Evolutionary conservation across 2,113 vertebrate genomes (phyloP).

Genomic region (Coptodon bakossiorum): DNA sequence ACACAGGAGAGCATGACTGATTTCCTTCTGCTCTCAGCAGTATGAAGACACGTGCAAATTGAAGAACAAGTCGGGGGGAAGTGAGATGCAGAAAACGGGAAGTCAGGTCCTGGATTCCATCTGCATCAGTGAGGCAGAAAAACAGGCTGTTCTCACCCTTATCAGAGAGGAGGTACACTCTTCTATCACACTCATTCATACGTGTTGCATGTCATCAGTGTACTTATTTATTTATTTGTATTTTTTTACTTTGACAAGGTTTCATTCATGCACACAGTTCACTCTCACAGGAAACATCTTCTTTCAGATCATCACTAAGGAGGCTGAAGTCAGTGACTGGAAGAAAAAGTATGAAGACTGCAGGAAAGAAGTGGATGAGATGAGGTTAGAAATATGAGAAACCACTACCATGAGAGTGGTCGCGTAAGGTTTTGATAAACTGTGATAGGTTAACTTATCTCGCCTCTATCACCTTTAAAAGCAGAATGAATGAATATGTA

Average conservation of each 20-base stretch:
- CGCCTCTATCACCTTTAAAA: background rate
- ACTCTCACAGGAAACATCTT: background rate
- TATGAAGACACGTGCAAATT: constrained; percentile 49
- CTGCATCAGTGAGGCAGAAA: constrained; percentile 85
- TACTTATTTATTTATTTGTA: background rate
- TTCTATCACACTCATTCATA: background rate
- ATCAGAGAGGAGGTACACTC: constrained; percentile 87
- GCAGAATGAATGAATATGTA: background rate
- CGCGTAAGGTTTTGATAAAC: background rate
- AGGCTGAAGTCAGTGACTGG: constrained; percentile 87
- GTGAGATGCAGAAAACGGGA: constrained; percentile 66
- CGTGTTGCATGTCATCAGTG: background rate
- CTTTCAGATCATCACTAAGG: constrained; percentile 89
- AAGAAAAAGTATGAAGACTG: constrained; percentile 86
- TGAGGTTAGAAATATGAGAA: constrained; percentile 77
- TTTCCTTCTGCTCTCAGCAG: constrained; percentile 33
- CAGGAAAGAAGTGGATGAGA: constrained; percentile 86
- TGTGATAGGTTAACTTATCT: background rate
- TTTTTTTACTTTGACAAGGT: background rate
- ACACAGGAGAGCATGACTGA: background rate
- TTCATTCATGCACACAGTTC: background rate
- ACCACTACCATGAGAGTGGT: background rate
- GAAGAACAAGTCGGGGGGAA: constrained; percentile 44
- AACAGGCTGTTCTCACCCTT: constrained; percentile 84
- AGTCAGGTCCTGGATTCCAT: constrained; percentile 81